phyloP scores from a whole-genome alignment of 2,797 vertebrate species.

The Platyrinchus mystaceus region DNA sequence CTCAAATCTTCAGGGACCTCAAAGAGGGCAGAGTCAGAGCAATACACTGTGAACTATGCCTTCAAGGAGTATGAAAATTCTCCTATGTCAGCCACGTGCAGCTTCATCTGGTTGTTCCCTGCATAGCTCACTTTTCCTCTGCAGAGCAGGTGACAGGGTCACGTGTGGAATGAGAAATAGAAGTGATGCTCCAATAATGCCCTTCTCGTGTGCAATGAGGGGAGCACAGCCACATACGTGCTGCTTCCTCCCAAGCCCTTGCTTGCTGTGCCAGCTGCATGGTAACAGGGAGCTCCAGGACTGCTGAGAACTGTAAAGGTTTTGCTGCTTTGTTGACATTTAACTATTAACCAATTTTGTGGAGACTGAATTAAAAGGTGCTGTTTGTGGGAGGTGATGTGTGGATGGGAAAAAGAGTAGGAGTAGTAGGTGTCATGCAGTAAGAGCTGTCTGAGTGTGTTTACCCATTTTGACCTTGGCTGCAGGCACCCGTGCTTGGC shows the following conservation, averaged over 20 bases:
- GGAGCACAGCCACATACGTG: fast-evolving
- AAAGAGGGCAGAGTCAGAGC: neutral
- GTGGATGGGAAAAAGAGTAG: conserved; percentile 9
- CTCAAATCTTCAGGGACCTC: neutral
- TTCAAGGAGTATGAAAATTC: neutral
- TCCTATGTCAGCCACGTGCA: neutral
- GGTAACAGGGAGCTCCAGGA: neutral
- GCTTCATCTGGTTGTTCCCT: neutral
- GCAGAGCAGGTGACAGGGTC: neutral
- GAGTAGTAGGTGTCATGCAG: neutral
- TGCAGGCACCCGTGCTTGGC: neutral
- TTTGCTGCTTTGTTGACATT: conserved; percentile 32
- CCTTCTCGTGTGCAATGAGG: neutral
- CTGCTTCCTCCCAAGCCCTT: neutral
- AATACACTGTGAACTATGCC: fast-evolving
- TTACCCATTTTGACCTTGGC: neutral
- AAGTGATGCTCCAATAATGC: fast-evolving
- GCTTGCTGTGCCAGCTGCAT: neutral
- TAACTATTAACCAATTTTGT: neutral
- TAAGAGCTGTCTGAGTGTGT: neutral
- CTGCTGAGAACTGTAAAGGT: neutral
- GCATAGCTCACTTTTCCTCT: neutral
- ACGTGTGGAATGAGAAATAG: neutral
- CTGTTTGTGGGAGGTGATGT: conserved; percentile 1
- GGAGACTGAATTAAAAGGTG: neutral